These are phyloP conservation scores for Boloria selene DNA, from an alignment of 2,888 invertebrate genomes.

Conservation along the genomic window DNA sequence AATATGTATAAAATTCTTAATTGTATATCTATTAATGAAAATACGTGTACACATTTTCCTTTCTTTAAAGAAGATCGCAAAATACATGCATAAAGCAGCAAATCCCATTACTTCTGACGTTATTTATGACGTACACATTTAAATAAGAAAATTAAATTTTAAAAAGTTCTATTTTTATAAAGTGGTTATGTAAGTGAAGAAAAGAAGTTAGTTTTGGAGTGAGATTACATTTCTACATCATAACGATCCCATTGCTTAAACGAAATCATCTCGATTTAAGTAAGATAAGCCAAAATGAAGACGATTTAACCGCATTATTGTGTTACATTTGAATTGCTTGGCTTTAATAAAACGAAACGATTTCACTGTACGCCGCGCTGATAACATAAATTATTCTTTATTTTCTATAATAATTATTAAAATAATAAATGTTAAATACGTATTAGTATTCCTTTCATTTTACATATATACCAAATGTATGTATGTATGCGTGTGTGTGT, in stretches of 20 bases:
- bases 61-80: no score
- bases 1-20: no score
- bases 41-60: no score
- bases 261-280: conserved; percentile 41
- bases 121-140: no score
- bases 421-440: no score
- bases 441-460: no score
- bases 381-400: conserved; percentile 1
- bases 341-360: conserved; percentile 30
- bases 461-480: no score
- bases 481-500: no score
- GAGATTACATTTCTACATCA: conserved; percentile 38
- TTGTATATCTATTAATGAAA: no score
- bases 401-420: neutral
- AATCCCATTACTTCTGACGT: no score
- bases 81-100: no score
- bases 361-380: conserved; percentile 17
- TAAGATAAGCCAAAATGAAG: conserved; percentile 41
- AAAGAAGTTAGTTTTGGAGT: conserved; percentile 21
- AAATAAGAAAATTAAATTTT: neutral
- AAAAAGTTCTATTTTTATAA: conserved; percentile 5
- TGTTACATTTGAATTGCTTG: conserved; percentile 28
- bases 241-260: conserved; percentile 40
- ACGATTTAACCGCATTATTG: conserved; percentile 34
- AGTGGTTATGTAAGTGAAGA: conserved; percentile 5